These are phyloP conservation scores for Diplodus puntazzo DNA, from an alignment of 2,797 vertebrate species.

Conservation along the genomic window DNA sequence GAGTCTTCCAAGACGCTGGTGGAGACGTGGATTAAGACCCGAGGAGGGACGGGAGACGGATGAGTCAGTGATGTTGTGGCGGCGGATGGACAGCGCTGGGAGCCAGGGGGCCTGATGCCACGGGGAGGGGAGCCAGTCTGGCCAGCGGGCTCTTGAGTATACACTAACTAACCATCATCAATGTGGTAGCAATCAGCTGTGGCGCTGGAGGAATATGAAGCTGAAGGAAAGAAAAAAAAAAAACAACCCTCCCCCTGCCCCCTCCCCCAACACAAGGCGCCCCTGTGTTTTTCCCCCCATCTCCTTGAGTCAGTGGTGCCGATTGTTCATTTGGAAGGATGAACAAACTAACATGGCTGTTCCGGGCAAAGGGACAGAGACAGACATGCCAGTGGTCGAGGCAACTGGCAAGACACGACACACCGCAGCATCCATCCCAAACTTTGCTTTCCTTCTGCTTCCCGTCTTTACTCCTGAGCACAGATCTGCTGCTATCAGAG, in stretches of 20 bases:
- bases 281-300: conserved; percentile 58
- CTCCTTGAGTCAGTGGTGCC: conserved; percentile 52
- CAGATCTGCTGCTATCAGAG: conserved; percentile 50
- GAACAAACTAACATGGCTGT: conserved; percentile 74
- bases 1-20: conserved; percentile 41
- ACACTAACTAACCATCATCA: conserved; percentile 76
- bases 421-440: conserved; percentile 67
- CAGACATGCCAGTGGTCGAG: conserved; percentile 75
- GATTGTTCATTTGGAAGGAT: conserved; percentile 72
- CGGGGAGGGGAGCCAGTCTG: conserved; percentile 63
- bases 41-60: conserved; percentile 45
- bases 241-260: conserved; percentile 35
- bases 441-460: conserved; percentile 53
- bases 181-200: conserved; percentile 85
- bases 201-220: conserved; percentile 68
- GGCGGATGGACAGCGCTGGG: conserved; percentile 41
- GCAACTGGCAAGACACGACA: conserved; percentile 61
- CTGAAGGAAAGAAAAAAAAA: conserved; percentile 70
- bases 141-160: conserved; percentile 57
- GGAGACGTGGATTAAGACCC: conserved; percentile 46
- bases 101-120: conserved; percentile 58
- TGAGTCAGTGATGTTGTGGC: conserved; percentile 54
- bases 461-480: conserved; percentile 30
- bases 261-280: conserved; percentile 51
- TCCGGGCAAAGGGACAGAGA: conserved; percentile 70